Base-by-base conservation (phyloP, 2,797 vertebrate species). In the Lagorchestes hirsutus region DNA sequence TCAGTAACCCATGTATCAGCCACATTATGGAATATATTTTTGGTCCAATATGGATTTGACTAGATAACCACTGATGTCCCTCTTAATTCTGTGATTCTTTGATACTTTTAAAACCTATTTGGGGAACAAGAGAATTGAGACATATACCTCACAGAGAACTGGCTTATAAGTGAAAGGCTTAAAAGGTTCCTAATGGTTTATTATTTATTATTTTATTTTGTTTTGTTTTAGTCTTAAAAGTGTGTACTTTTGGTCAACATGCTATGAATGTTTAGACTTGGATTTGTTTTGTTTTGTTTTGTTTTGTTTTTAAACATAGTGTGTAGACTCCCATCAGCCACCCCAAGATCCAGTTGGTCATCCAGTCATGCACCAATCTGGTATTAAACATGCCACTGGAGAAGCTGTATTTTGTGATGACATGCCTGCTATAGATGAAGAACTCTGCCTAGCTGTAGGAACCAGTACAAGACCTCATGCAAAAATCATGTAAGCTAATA, bases 361-460 rank as follows among this genome's bases (percentile, higher is more conserved):
- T 94, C 98, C 99, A 93, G 82, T 98, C 91, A 98, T 99, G 98
- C 99, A 99, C 92, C 98, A 98, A 92, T 98, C 99, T 0, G 98
- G 98, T 93, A 93, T 99, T 97, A 99, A 98, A 93, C 99, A 99
- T 22, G 98, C 99, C 90, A 99, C 99, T 0, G 99, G 99, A 3
- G 99, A 99, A 93, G 99, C 99, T 0, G 96, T 99, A 12, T 99
- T 99, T 98, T 99, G 98, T 4, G 99, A 99, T 87, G 99, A 99
- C 98, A 96, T 99, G 10, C 98, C 98, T 29, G 92, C 40, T 10
- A 97, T 97, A 0, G 97, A 99, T 0, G 99, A 98, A n/a, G 99
- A 99, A 97, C 98, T 99, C 58, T 99, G 98, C 97, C 94, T 99
- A 93, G 98, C 96, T 31, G 27, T 99, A 94, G 98, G 99, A 94